A percentile compares a stretch with the other conserved stretches of the same genome.
Evolutionary conservation across 2,113 vertebrate species (phyloP).

Genomic region (Microcebus lehilahytsara): DNA sequence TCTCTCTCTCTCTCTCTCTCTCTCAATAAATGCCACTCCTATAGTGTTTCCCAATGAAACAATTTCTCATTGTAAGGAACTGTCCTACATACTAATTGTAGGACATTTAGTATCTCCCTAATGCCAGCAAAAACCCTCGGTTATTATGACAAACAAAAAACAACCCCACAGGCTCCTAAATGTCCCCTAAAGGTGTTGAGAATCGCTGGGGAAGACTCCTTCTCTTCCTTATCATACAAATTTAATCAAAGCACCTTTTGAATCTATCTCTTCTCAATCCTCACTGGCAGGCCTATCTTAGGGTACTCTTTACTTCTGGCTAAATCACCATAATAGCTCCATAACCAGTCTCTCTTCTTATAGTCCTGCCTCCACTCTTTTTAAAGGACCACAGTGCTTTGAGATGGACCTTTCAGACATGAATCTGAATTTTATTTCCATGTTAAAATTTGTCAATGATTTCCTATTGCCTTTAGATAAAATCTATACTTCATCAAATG

Average conservation of each 20-base stretch:
- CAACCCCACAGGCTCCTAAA: not conserved
- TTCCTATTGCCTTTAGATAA: not conserved
- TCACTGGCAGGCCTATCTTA: not conserved
- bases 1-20: not conserved
- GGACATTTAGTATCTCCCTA: not conserved
- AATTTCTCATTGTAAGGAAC: not conserved
- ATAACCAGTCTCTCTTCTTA: not conserved
- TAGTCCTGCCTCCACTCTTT: not conserved
- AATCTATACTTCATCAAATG: not conserved
- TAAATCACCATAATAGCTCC: not conserved
- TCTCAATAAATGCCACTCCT: not conserved
- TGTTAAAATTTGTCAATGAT: slow-evolving; percentile 1
- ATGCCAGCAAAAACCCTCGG: not conserved
- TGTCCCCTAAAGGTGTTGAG: not conserved
- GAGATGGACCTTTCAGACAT: not conserved
- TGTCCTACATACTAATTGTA: not conserved
- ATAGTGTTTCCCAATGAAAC: slow-evolving; percentile 30
- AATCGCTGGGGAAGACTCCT: not conserved
- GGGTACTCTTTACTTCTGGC: not conserved
- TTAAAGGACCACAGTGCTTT: not conserved
- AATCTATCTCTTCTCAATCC: not conserved
- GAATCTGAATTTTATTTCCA: not conserved
- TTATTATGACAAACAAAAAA: slow-evolving; percentile 1
- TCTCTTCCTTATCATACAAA: not conserved
- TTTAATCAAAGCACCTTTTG: not conserved